Percentiles rank a stretch among this genome's conserved stretches.
phyloP scores from a whole-genome alignment of 2,888 invertebrate genomes.

The Euclidia mi region DNA sequence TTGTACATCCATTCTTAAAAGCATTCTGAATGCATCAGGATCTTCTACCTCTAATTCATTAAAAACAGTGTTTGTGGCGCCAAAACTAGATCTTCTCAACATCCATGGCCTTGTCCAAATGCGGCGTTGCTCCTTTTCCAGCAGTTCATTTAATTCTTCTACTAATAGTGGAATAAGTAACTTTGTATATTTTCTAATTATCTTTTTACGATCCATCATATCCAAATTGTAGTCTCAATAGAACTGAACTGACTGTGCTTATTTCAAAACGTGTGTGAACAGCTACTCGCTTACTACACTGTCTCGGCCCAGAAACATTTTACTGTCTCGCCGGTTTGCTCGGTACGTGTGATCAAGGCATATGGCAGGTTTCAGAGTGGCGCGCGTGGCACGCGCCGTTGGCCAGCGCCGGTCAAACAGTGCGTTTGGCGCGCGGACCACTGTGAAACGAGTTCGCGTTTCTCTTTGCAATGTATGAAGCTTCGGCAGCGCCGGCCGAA shows the following conservation, averaged over 20 bases:
- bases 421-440: too few relatives aligned
- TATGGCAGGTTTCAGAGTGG: too few relatives aligned
- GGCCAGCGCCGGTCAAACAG: too few relatives aligned
- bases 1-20: constrained; percentile 31
- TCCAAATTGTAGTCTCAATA: constrained; percentile 24
- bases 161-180: too few relatives aligned
- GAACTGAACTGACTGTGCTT: constrained; percentile 34
- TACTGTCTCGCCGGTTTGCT: constrained; percentile 21
- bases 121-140: too few relatives aligned
- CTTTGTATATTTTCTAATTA: constrained; percentile 33
- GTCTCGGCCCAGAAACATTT: constrained; percentile 28
- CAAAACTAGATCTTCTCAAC: neutral
- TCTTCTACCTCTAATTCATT: constrained; percentile 35
- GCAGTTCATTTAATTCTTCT: too few relatives aligned
- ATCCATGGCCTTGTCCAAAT: too few relatives aligned
- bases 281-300: constrained; percentile 27
- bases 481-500: too few relatives aligned
- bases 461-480: too few relatives aligned
- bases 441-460: too few relatives aligned
- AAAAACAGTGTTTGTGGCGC: constrained; percentile 19
- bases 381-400: too few relatives aligned
- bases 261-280: constrained; percentile 35
- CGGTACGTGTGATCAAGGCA: neutral
- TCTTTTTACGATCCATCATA: too few relatives aligned
- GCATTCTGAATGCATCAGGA: constrained; percentile 31